Conservation (phyloP, 1,140 invertebrate genomes). For the Drosophila erecta region DNA sequence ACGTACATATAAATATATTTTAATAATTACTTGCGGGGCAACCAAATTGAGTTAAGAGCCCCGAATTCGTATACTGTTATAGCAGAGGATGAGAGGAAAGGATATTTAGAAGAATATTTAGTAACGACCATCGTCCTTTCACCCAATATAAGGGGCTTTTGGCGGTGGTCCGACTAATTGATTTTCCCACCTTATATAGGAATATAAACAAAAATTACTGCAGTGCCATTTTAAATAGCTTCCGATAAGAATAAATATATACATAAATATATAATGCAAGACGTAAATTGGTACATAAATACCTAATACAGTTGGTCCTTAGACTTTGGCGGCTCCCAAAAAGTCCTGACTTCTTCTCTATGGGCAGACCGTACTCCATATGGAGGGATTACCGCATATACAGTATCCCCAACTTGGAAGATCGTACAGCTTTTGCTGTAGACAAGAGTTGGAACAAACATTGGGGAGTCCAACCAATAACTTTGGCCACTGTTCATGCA, state of each 20-base stretch:
- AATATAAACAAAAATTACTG: conserved; percentile 81
- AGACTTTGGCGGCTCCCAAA: conserved; percentile 5
- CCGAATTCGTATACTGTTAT: conserved; percentile 46
- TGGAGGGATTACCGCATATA: background rate
- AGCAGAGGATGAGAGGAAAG: conserved; percentile 20
- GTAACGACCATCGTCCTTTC: conserved; percentile 16
- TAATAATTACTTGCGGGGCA: conserved; percentile 59
- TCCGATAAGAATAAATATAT: conserved; percentile 76
- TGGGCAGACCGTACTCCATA: background rate
- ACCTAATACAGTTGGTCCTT: conserved; percentile 51
- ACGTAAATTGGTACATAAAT: conserved; percentile 55
- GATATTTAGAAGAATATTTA: conserved; percentile 52
- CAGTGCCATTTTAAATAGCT: conserved; percentile 85
- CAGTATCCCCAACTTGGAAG: background rate
- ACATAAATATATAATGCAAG: conserved; percentile 50
- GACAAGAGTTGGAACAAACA: background rate
- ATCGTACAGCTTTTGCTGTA: background rate
- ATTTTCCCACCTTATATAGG: conserved; percentile 84
- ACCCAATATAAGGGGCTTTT: background rate
- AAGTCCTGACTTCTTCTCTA: background rate
- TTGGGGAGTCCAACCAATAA: conserved; percentile 2
- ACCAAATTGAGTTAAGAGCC: conserved; percentile 30
- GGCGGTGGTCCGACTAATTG: conserved; percentile 68
- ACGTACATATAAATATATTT: conserved; percentile 56
- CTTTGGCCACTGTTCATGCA: conserved; percentile 36